Evolutionary conservation across 2,797 vertebrate genomes (phyloP), one percentile per base, ranked within the genome.

Genomic region (Capromys pilorides): DNA sequence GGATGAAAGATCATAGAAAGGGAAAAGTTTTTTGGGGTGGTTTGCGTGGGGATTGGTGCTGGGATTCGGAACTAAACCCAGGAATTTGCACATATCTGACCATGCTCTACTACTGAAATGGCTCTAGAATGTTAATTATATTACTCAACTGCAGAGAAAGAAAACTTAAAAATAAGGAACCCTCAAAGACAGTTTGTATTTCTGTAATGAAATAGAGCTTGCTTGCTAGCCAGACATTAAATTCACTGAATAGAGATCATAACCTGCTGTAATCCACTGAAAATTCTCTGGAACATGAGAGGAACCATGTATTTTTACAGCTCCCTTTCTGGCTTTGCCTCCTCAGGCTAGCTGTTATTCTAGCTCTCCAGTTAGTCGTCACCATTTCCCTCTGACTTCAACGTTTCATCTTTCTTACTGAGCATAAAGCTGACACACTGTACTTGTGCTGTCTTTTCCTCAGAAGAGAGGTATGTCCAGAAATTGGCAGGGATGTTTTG

Each of bases 1-100:
- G 33, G 10, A 77, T 36, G 5, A 73, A 2, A 1, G 9, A 5
- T 0, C 14, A 22, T 2, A 22, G 0, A 69, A 10, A 6, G 3
- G 11, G 8, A 2, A 64, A 82, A 9, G 12, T 36, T 87, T 33
- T 83, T 51, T 39, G 31, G 41, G 45, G 36, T 36, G n/a, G 21
- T 51, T 19, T 45, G 36, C 0, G 21, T 12, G 28, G 22, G 64
- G 16, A 11, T 51, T 12, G 33, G 10, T 49, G 14, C 49, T 83
- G 39, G 16, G 12, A 64, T 51, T 78, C 33, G 45, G 45, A 33
- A 13, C 13, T 2, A 21, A 45, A 64, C 31, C 62, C 28, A 54
- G 22, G 36, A 21, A 5, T 31, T 62, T 31, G 39, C 19, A 67
- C 51, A 71, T 45, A 31, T 26, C 14, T 61, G 49, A 31, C 31